Evolutionary conservation across 30 jellyfish, hydroid and myxozoan species (phyloP), one percentile per base, ranked within the genome.

Genomic region (Hydra vulgaris): DNA sequence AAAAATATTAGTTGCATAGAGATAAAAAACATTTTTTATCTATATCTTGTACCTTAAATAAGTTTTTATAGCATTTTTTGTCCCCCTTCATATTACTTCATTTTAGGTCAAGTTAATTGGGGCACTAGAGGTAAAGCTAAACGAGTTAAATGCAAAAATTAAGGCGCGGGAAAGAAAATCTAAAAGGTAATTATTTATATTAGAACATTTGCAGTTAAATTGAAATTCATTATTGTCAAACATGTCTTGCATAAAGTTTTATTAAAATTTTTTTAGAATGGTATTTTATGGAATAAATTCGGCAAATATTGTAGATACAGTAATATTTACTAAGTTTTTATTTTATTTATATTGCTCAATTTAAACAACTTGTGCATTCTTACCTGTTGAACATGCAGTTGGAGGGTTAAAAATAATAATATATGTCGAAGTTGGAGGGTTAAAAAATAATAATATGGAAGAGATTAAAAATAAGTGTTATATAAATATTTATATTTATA

Each of bases 151-250:
- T 3, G 72, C 82, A 24, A 83, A 77, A 71, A 81, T 71, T 20
- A 81, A 81, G 76, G 94, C 98, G 1, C 80, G 67, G 17, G 96
- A 92, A 78, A 79, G 98, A 73, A 83, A 84, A 0, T 85, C 96
- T 16, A 92, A 85, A 80, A 70, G 98, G 98, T 92, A 26, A n/a
- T 4, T 3, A 15, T 81, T 27, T 7, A 3, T 68, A 3, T 68
- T 40, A 40, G 12, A 40, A 40, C 61, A n/a, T n/a, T n/a, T n/a
- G 61, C 61, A 12, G 61, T 40, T 40, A 12, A 3, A n/a, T n/a
- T n/a, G 61, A 40, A 40, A 3, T 40, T 40, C 61, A 40, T 5
- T 40, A 12, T 40, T 40, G 5, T 3, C 8, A 12, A 40, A 40
- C 5, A 40, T 40, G 61, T 40, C 12, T 40, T 3, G 5, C 12